Conservation (phyloP, 1,140 invertebrate genomes). For the Euborellia annulipes region DNA sequence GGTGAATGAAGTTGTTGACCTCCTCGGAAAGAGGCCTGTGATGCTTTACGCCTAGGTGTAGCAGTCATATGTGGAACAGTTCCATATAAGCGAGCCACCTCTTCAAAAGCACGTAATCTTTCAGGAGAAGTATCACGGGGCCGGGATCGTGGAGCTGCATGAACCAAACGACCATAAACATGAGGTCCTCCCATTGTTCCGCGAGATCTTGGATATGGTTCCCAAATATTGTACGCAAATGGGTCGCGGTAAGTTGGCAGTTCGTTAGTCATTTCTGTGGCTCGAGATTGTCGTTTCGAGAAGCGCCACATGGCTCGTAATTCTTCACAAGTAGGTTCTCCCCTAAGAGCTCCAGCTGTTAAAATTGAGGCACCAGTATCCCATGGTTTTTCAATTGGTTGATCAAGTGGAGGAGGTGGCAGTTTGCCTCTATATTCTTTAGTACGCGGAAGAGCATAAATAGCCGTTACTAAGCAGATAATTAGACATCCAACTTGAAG, state of each 20-base stretch:
- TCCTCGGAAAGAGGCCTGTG: constrained; percentile 18
- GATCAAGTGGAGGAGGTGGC: no score
- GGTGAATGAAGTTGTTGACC: constrained; percentile 10
- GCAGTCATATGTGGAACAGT: constrained; percentile 24
- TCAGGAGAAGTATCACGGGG: background rate
- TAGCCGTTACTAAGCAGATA: no score
- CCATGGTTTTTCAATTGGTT: no score
- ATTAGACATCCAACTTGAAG: no score
- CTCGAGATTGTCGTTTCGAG: constrained; percentile 71
- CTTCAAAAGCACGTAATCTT: constrained; percentile 3
- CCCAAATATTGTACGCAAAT: constrained; percentile 65
- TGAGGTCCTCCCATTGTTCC: constrained; percentile 7
- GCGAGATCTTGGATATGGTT: constrained; percentile 33
- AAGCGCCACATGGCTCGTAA: constrained; percentile 82
- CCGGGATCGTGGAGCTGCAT: constrained; percentile 13
- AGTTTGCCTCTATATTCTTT: no score
- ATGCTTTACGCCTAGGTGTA: constrained; percentile 22
- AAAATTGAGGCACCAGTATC: no score
- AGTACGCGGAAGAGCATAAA: no score
- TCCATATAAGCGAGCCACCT: constrained; percentile 16
- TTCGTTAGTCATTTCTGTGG: constrained; percentile 70
- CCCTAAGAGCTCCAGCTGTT: no score
- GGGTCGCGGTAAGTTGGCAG: constrained; percentile 63
- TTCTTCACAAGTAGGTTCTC: constrained; percentile 71
- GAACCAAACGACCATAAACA: constrained; percentile 40